phyloP scores from a whole-genome alignment of 35 echinoderm and acorn worm species.

The Stichopus chloronotus region DNA sequence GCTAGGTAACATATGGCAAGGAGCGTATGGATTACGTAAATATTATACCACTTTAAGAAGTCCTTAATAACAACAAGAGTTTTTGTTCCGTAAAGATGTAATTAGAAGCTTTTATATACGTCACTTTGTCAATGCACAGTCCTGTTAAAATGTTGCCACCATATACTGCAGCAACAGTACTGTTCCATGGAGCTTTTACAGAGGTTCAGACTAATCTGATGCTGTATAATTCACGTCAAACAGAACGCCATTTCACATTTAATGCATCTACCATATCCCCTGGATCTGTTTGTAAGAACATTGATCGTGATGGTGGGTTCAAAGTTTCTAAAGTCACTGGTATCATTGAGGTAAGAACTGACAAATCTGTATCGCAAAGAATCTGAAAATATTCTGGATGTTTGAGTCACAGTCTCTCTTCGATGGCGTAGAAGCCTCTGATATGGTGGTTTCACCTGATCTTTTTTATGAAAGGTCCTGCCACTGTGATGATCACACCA shows the following conservation, averaged over 20 bases:
- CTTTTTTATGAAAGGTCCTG: neutral
- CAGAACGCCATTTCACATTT: neutral
- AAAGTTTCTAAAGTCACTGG: neutral
- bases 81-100: too few relatives aligned
- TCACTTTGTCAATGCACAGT: too few relatives aligned
- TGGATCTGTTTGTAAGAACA: neutral
- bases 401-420: neutral
- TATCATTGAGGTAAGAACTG: neutral
- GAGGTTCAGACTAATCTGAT: neutral
- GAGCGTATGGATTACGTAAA: too few relatives aligned
- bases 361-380: neutral
- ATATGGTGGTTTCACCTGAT: neutral
- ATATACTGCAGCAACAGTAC: too few relatives aligned
- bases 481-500: too few relatives aligned
- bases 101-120: too few relatives aligned
- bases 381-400: neutral
- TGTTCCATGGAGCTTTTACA: too few relatives aligned
- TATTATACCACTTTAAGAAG: too few relatives aligned
- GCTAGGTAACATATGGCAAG: too few relatives aligned
- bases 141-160: too few relatives aligned
- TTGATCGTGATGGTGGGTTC: neutral
- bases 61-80: neutral
- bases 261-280: neutral
- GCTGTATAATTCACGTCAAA: neutral
- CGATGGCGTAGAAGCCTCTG: constrained; percentile 12